Base-by-base conservation (phyloP, 2,888 invertebrate genomes). In the Orthosia gothica region DNA sequence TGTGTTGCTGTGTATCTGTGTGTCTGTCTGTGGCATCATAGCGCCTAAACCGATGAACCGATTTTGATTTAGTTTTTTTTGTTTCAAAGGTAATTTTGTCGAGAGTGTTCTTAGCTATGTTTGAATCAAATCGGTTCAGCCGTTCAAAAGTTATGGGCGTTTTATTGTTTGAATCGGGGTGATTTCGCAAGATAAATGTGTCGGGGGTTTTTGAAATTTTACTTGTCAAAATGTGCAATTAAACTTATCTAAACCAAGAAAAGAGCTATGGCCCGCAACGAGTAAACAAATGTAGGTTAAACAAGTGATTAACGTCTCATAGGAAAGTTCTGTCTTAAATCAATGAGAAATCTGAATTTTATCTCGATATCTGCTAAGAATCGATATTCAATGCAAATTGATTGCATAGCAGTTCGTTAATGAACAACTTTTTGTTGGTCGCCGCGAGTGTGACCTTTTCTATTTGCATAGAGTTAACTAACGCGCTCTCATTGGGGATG, bases 401-500 rank as follows among this genome's bases (percentile, higher is more conserved):
- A 63, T 73, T 70, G 78, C 73, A 64, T 73, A 79, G 82, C 74
- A 69, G 70, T 76, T 82, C 64, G 70, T 83, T 85, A 85, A 85
- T 85, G 80, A 85, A 87, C 61, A 81, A 79, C 76, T 87, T 81
- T 88, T 87, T 79, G 74, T 75, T 71, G 32, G 76, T 11, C 62
- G 65, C 66, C 61, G 75, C 83, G 79, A 75, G 66, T 82, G 82
- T 85, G 84, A 87, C 82, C 88, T 86, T 89, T 83, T 83, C 84
- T 81, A 89, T 90, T 91, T 88, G 89, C 89, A 89, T 88, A 83
- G 84, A 88, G 84, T 86, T 81, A 85, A 83, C 84, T 82, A 85
- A 86, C 82, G 70, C 78, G 76, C 69, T 77, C 86, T 90, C 88
- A 87, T 90, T 90, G 88, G 82, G 82, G 88, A 88, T 88, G 87